Evolutionary conservation across 2,797 vertebrate species (phyloP).

Genomic region (Rhinoraja longicauda): DNA sequence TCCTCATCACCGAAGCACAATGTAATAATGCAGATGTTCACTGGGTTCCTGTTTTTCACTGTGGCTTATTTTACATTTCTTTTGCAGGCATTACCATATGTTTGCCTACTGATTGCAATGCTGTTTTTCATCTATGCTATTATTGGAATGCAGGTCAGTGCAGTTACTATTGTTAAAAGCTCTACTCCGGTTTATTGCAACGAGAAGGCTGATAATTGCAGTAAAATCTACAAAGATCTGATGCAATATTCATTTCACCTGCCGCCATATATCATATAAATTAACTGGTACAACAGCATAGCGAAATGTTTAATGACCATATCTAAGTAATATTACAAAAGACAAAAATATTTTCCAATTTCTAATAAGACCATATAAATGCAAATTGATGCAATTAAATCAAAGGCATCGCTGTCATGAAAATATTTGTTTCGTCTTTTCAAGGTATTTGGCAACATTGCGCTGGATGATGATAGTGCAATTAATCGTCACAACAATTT

Average conservation of each 20-base stretch:
- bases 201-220: too few species aligned
- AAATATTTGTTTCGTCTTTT: not conserved
- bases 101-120: slow-evolving; percentile 97
- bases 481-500: slow-evolving; percentile 96
- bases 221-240: not conserved
- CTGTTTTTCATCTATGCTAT: slow-evolving; percentile 99
- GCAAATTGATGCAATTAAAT: too few species aligned
- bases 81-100: slow-evolving; percentile 85
- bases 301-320: not conserved
- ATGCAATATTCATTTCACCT: not conserved
- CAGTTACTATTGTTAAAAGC: too few species aligned
- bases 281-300: not conserved
- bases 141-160: slow-evolving; percentile 94
- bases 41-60: not conserved
- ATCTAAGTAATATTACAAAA: not conserved
- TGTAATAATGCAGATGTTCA: too few species aligned
- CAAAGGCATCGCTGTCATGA: too few species aligned
- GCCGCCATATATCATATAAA: not conserved
- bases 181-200: not conserved
- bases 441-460: slow-evolving; percentile 95
- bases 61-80: not conserved
- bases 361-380: not conserved
- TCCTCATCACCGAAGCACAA: too few species aligned
- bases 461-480: slow-evolving; percentile 70
- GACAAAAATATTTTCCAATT: not conserved